These are phyloP conservation scores for Cylindroiulus punctatus DNA, from an alignment of 2,888 invertebrate genomes.

Conservation along the genomic window DNA sequence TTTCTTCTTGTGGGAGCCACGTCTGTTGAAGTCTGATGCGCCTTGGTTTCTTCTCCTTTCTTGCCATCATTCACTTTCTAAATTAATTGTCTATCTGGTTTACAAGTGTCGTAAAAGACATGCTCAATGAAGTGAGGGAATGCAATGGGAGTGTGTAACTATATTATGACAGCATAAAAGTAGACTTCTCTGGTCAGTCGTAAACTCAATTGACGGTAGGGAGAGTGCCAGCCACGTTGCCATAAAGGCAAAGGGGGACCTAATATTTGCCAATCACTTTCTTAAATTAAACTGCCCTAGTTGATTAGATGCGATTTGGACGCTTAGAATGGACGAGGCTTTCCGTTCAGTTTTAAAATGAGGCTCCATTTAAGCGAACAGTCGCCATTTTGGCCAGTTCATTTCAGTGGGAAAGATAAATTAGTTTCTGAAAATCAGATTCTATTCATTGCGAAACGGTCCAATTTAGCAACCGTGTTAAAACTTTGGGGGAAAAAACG, in stretches of 20 bases:
- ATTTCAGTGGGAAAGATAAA: background rate
- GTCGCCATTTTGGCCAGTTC: background rate
- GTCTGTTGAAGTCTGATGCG: background rate
- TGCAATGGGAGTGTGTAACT: constrained; percentile 49
- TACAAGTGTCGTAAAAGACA: constrained; percentile 51
- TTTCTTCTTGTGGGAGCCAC: background rate
- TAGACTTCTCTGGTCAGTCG: constrained; percentile 45
- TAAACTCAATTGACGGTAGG: constrained; percentile 31
- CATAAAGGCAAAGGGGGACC: constrained; percentile 25
- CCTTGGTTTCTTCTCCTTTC: constrained; percentile 45
- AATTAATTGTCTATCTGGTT: constrained; percentile 51
- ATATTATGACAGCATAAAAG: constrained; percentile 47
- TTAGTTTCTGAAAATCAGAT: too few relatives aligned
- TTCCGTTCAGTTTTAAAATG: background rate
- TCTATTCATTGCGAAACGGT: too few relatives aligned
- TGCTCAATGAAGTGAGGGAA: constrained; percentile 51
- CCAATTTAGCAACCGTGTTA: too few relatives aligned
- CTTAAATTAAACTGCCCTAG: constrained; percentile 41
- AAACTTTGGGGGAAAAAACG: background rate
- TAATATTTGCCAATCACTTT: constrained; percentile 45
- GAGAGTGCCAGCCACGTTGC: background rate
- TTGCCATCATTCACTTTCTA: constrained; percentile 44
- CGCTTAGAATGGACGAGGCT: background rate
- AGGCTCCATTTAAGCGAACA: background rate
- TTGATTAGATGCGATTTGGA: constrained; percentile 40